Base-by-base conservation (phyloP, 2,888 invertebrate genomes). In the Girardia tigrina region DNA sequence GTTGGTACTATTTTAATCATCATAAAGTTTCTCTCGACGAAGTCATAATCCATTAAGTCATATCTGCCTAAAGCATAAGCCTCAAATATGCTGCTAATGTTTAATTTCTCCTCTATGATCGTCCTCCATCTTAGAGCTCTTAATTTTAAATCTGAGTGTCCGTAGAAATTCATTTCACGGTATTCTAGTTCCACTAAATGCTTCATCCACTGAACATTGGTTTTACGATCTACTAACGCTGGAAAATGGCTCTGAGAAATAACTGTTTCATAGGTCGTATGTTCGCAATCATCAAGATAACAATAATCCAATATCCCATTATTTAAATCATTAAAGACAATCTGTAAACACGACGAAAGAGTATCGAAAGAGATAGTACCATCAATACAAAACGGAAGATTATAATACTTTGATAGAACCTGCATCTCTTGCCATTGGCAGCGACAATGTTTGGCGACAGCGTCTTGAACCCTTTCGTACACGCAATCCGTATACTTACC, bases 21-120 rank as follows among this genome's bases (percentile, higher is more conserved):
- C 76, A 76, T 76, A 20, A 76, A 76, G 23, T 76, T 76, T 26
- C 69, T 12, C 16, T 76, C 76, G 1, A 76, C 69, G 26, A 76
- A 76, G 16, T 76, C 75, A 1, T 28, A 26, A 27, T 76, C 76
- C 8, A 76, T 26, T n/a, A 71, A 28, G n/a, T 71, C 71, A 28
- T 28, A 28, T 71, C 71, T 72, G 4, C 71, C 71, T n/a, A 16
- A 27, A 16, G 29, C 23, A 4, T 36, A 27, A 14, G 42, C 71
- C 16, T 12, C 71, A 2, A 2, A 2, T n/a, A 71, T 27, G 12
- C 20, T 75, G 4, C 1, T 71, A 12, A 70, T 36, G 1, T 1
- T 42, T 23, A 6, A 8, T 6, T 23, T 23, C 1, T 1, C 36
- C 1, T 1, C 23, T n/a, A 29, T 6, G 4, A 29, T 71, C 4